Base-by-base conservation (phyloP, 2,888 invertebrate genomes). In the Baronia brevicornis region DNA sequence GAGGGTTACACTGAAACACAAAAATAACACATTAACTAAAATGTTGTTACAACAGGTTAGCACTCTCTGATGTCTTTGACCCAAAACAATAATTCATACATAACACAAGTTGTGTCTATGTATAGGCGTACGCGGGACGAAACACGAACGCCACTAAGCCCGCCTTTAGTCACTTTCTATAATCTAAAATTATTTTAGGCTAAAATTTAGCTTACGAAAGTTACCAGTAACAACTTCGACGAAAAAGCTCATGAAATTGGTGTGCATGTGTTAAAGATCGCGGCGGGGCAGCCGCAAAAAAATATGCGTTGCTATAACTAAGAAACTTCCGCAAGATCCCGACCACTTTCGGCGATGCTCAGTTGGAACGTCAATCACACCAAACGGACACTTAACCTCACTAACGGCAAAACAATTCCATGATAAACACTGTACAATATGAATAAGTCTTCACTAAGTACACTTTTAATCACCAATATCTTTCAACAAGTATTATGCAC, bases 31-130 rank as follows among this genome's bases (percentile, higher is more conserved):
- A 54, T 60, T 74, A 60, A 70, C 51, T 51, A 59, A 51, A 54
- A 51, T 61, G 63, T 65, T 69, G 60, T 65, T 55, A 51, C 57
- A 54, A 48, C 61, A 63, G 62, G 60, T 61, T 62, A 70, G 56
- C 60, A 61, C 63, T 58, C 58, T 49, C 60, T 61, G 58, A 69
- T 70, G 78, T 77, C 74, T 77, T 75, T 79, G 74, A 79, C 78
- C 79, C 77, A 75, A 68, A 75, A 78, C 79, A 78, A 77, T 75
- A 73, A 72, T 68, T 72, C 61, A 69, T 70, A 72, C 68, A 69
- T 67, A 73, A 59, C 64, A 61, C 54, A 60, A 46, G 39, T 46
- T 47, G 44, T 41, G 34, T 38, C 52, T 55, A 52, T 60, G 62
- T 69, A 70, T 66, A 66, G 46, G 54, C 44, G 63, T 65, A 63